These are phyloP conservation scores for Momotus momota DNA, from an alignment of 2,797 vertebrate genomes.

Conservation along the genomic window DNA sequence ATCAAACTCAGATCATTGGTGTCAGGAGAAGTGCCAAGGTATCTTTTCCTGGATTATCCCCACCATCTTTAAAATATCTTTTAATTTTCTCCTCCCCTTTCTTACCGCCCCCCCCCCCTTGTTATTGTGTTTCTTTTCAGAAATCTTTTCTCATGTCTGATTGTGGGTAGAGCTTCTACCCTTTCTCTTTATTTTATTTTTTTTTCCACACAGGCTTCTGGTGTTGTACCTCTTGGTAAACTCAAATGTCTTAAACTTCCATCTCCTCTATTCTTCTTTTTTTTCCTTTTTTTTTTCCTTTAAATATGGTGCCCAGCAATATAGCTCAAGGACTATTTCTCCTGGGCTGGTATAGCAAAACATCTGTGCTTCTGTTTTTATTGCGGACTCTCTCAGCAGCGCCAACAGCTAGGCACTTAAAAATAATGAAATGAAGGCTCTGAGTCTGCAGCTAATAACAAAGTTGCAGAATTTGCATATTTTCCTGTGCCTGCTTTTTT, in stretches of 20 bases:
- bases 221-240: neutral
- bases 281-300: neutral
- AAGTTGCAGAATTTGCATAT: constrained; percentile 23
- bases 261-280: neutral
- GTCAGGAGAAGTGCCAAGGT: neutral
- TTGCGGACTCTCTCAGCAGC: neutral
- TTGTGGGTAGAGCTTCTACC: neutral
- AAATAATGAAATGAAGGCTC: constrained; percentile 36
- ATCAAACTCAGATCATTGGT: neutral
- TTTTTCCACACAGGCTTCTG: neutral
- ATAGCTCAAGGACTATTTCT: neutral
- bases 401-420: neutral
- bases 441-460: neutral
- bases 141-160: neutral
- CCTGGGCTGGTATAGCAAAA: neutral
- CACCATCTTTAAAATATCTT: neutral
- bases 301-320: neutral
- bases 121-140: neutral
- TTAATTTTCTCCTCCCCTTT: neutral
- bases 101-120: neutral
- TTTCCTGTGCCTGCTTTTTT: neutral
- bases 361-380: constrained; percentile 30
- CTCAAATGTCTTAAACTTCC: neutral
- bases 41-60: neutral
- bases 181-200: neutral